Conservation (phyloP, 2,113 vertebrate species). For the Macroglossus sobrinus region DNA sequence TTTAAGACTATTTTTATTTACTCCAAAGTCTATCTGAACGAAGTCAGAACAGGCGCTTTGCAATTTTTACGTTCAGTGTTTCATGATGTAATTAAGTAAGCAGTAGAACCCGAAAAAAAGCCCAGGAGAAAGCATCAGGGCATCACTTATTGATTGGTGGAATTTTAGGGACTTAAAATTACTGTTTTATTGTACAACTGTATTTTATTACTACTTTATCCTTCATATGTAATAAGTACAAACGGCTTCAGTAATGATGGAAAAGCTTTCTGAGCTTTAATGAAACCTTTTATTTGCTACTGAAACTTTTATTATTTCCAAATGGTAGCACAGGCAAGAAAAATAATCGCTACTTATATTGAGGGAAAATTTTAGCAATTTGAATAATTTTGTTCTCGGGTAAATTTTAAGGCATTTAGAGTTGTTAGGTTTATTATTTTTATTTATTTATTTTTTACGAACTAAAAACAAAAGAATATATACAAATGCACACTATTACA, state of each 20-base stretch:
- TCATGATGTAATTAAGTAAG: conserved; percentile 54
- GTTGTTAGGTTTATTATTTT: not conserved
- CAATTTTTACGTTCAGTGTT: conserved; percentile 15
- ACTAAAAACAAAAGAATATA: not conserved
- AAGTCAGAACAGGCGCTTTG: not conserved
- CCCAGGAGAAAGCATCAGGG: not conserved
- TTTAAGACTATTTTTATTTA: conserved; percentile 54
- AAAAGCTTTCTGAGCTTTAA: conserved; percentile 54
- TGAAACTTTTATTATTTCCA: conserved; percentile 63
- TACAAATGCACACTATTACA: not conserved
- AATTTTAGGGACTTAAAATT: not conserved
- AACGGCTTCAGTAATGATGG: conserved; percentile 9
- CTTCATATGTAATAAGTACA: conserved; percentile 56
- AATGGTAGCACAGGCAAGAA: conserved; percentile 48
- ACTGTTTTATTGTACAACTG: conserved; percentile 3
- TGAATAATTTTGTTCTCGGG: conserved; percentile 33
- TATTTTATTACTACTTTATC: conserved; percentile 47
- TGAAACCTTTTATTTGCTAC: conserved; percentile 56
- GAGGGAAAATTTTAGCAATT: conserved; percentile 14
- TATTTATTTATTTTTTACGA: conserved; percentile 10
- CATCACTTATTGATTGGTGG: not conserved
- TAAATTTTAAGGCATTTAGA: conserved; percentile 4
- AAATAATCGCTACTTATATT: conserved; percentile 51
- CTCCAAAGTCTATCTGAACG: conserved; percentile 40
- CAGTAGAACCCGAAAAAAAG: not conserved